Evolutionary conservation across 2,888 invertebrate species (phyloP).

Genomic region (Barypeithes pellucidus): DNA sequence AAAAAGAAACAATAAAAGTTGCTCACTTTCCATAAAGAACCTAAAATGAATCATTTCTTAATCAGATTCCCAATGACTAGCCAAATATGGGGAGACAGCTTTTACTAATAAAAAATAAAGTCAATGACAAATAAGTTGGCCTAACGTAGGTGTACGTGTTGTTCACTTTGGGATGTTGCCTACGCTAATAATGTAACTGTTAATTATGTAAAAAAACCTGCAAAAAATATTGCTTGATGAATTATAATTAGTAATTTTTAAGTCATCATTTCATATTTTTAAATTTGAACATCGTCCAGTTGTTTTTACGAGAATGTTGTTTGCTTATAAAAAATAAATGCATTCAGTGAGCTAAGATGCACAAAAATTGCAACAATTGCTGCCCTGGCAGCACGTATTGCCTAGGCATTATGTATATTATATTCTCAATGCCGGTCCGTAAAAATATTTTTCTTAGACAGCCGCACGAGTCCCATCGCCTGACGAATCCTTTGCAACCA

Average conservation of each 20-base stretch:
- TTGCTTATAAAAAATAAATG: no score
- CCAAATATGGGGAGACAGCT: slow-evolving; percentile 27
- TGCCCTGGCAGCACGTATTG: no score
- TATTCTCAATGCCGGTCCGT: no score
- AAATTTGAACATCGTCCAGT: no score
- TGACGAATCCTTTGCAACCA: no score
- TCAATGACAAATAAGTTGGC: slow-evolving; percentile 25
- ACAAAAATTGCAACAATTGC: no score
- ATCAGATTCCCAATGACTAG: neutral
- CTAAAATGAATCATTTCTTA: slow-evolving; percentile 21
- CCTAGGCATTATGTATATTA: no score
- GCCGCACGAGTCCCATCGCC: no score
- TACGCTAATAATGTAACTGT: slow-evolving; percentile 31
- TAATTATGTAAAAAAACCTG: slow-evolving; percentile 10
- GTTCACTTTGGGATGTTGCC: slow-evolving; percentile 20
- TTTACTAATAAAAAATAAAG: slow-evolving; percentile 19
- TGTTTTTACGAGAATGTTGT: no score
- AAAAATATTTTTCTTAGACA: no score
- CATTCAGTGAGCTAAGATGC: no score
- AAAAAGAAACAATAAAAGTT: neutral
- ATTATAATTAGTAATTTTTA: neutral
- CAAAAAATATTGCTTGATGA: neutral
- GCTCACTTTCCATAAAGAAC: slow-evolving; percentile 12
- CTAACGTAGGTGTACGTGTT: slow-evolving; percentile 24
- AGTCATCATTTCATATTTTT: no score